Evolutionary conservation across 2,888 invertebrate species (phyloP).

Genomic region (Pelosia muscerda): DNA sequence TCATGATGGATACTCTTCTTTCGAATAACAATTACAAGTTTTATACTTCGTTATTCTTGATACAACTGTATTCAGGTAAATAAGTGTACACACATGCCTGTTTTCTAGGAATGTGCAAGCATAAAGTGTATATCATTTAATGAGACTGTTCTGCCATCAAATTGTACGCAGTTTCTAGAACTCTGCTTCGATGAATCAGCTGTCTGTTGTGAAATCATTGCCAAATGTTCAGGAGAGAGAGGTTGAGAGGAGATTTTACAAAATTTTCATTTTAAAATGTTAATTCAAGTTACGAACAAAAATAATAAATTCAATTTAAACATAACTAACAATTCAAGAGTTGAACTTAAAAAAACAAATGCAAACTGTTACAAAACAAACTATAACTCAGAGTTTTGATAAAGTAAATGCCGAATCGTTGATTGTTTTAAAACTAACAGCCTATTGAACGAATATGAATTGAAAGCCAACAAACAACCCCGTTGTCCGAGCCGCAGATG

Average conservation of each 20-base stretch:
- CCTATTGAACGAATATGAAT: slow-evolving; percentile 44
- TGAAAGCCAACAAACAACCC: slow-evolving; percentile 48
- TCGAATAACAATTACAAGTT: slow-evolving; percentile 62
- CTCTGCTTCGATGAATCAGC: slow-evolving; percentile 52
- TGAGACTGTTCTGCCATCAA: slow-evolving; percentile 36
- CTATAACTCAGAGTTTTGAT: slow-evolving; percentile 24
- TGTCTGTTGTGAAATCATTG: slow-evolving; percentile 55
- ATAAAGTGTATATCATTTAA: slow-evolving; percentile 25
- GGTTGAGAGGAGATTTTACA: slow-evolving; percentile 22
- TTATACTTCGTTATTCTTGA: slow-evolving; percentile 50
- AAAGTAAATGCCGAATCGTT: slow-evolving; percentile 18
- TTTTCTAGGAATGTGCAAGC: not conserved
- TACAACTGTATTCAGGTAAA: slow-evolving; percentile 49
- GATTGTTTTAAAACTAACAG: slow-evolving; percentile 32
- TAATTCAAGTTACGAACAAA: not conserved
- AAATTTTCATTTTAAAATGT: no score
- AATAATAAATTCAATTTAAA: not conserved
- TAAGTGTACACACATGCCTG: slow-evolving; percentile 9
- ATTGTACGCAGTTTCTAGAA: slow-evolving; percentile 50
- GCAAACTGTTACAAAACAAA: slow-evolving; percentile 30
- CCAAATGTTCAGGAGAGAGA: slow-evolving; percentile 71
- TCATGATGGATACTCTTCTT: slow-evolving; percentile 36
- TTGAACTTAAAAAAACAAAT: slow-evolving; percentile 24
- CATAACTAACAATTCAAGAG: not conserved
- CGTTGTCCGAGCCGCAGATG: slow-evolving; percentile 73